Conservation (phyloP, 2,888 invertebrate species). For the Pristionchus maxplancki region DNA sequence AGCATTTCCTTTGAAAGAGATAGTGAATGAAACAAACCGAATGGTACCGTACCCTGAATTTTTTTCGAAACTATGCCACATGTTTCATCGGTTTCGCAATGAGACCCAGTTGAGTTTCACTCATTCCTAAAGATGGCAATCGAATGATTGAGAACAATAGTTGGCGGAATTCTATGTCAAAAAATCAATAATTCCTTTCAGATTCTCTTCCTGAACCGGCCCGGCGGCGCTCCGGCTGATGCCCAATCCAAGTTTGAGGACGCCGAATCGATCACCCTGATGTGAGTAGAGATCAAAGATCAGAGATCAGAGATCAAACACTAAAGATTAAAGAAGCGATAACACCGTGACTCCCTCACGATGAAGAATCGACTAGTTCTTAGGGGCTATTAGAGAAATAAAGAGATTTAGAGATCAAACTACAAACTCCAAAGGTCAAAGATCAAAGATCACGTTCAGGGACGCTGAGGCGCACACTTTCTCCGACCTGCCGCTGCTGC, state of each 20-base stretch:
- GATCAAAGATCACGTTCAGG: slow-evolving; percentile 17
- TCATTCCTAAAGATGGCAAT: too few relatives aligned
- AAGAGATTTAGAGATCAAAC: neutral
- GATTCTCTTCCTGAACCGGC: slow-evolving; percentile 45
- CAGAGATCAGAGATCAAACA: neutral
- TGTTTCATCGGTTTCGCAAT: too few relatives aligned
- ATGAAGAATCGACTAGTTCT: too few relatives aligned
- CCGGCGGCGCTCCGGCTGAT: neutral
- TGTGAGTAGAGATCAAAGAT: slow-evolving; percentile 9
- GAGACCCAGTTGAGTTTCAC: too few relatives aligned
- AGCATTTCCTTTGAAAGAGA: too few relatives aligned
- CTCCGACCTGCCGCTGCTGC: slow-evolving; percentile 40
- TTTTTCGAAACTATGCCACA: too few relatives aligned
- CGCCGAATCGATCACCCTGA: slow-evolving; percentile 37
- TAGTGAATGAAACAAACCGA: too few relatives aligned
- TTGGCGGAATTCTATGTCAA: too few relatives aligned
- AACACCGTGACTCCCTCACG: too few relatives aligned
- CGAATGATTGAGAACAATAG: too few relatives aligned
- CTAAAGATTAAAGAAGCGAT: neutral
- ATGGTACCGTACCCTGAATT: too few relatives aligned
- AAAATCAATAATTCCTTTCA: neutral
- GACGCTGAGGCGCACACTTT: slow-evolving; percentile 45
- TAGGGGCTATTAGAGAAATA: too few relatives aligned
- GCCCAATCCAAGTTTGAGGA: slow-evolving; percentile 13
- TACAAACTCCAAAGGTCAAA: neutral